phyloP scores from a whole-genome alignment of 2,888 invertebrate genomes.

The Argyresthia goedartella region DNA sequence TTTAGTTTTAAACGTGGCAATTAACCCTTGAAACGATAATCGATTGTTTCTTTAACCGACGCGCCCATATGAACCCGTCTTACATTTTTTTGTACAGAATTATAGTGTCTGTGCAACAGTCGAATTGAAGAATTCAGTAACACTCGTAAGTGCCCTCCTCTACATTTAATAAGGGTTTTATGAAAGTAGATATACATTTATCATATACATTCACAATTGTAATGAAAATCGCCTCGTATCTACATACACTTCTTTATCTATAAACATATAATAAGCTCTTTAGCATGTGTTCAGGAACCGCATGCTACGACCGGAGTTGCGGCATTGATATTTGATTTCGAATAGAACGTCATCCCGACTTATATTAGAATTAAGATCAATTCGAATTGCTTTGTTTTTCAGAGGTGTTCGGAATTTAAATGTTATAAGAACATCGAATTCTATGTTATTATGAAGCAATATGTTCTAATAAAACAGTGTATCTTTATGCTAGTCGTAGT shows the following conservation, averaged over 20 bases:
- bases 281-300: too few relatives aligned
- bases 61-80: neutral
- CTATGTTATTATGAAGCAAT: too few relatives aligned
- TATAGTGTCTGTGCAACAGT: neutral
- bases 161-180: neutral
- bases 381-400: too few relatives aligned
- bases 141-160: neutral
- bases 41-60: slow-evolving; percentile 35
- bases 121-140: neutral
- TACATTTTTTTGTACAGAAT: neutral
- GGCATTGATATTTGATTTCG: too few relatives aligned
- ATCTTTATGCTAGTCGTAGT: too few relatives aligned
- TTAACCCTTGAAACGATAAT: slow-evolving; percentile 60
- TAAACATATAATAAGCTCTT: too few relatives aligned
- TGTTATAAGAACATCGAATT: too few relatives aligned
- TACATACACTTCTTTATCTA: neutral
- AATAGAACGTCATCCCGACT: too few relatives aligned
- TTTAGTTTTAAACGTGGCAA: slow-evolving; percentile 47
- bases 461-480: too few relatives aligned
- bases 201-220: neutral
- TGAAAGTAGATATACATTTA: neutral
- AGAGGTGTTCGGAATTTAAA: too few relatives aligned
- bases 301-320: too few relatives aligned
- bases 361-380: too few relatives aligned
- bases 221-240: neutral